phyloP scores from a whole-genome alignment of 2,113 vertebrate genomes.

The Brachypteracias leptosomus region DNA sequence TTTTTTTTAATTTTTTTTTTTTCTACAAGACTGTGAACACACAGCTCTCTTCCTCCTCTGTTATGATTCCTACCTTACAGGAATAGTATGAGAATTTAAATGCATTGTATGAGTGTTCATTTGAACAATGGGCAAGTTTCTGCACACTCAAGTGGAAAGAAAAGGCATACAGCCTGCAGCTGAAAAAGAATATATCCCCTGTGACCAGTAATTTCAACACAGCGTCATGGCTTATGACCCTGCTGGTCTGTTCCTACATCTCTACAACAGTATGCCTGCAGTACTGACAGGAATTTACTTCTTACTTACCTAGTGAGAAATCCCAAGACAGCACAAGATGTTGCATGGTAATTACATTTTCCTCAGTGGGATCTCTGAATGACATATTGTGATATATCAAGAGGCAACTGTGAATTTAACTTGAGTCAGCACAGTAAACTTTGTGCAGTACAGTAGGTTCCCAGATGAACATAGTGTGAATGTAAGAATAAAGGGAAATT shows the following conservation, averaged over 20 bases:
- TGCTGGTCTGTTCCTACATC: background rate
- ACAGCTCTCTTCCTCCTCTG: background rate
- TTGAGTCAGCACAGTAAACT: constrained; percentile 16
- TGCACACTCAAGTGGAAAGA: background rate
- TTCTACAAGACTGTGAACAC: background rate
- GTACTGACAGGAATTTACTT: constrained; percentile 42
- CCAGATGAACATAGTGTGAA: background rate
- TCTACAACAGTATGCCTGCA: background rate
- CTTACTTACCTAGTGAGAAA: constrained; percentile 34
- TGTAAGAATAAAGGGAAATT: background rate
- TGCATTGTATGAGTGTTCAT: background rate
- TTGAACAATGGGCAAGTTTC: background rate
- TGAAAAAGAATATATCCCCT: background rate
- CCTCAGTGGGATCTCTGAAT: constrained; percentile 38
- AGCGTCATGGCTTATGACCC: background rate
- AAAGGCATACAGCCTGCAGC: background rate
- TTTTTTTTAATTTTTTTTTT: background rate
- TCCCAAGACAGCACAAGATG: constrained; percentile 33
- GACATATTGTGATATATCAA: constrained; percentile 40
- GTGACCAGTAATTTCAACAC: background rate
- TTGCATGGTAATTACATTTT: constrained; percentile 52
- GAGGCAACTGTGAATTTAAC: constrained; percentile 49
- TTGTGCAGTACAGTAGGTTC: background rate
- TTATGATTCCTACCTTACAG: background rate
- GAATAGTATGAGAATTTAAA: background rate